Base-by-base conservation (phyloP, 2,888 invertebrate species). In the Beris morrisii region DNA sequence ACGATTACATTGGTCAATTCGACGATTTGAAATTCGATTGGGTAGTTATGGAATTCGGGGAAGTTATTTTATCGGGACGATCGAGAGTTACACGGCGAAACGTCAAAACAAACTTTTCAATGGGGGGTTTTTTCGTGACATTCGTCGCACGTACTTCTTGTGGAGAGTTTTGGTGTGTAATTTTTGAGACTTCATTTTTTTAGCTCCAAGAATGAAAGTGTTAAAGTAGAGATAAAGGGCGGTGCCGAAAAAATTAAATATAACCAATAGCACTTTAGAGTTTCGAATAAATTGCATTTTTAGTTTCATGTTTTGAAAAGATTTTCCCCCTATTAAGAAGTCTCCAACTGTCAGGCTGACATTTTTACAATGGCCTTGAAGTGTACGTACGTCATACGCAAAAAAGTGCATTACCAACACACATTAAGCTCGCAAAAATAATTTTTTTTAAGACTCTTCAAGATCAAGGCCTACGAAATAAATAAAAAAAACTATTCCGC, bases 51-150 rank as follows among this genome's bases (percentile, higher is more conserved):
- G 15, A 50, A 22, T 50, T 15, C 4, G 28, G 15, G 13, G 13
- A 38, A 9, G 43, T 12, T 30, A 46, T 48, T 43, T 11, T 30
- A 48, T 30, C 30, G 53, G 53, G 43, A 22, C 22, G 11, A 46
- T 59, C 11, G 48, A 66, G 59, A 59, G 12, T 43, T 50, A 30
- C 54, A 22, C 44, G 48, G 12, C 28, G 30, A 46, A 66, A 55
- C 61, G 55, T 66, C 66, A 66, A 66, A 66, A 66, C 66, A 66
- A 66, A 66, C 55, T 53, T n/a, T n/a, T 48, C 15, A 48, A 38
- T 7, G 38, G 38, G 38, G 9, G 9, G 9, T 38, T 38, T 38
- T 38, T 32, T 32, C 5, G 7, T 32, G 32, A 32, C 32, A 7
- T 32, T 38, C 22, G 22, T 38, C 38, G 7, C 38, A 38, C 38